phyloP scores from a whole-genome alignment of 2,113 vertebrate genomes.

The Saccopteryx leptura region DNA sequence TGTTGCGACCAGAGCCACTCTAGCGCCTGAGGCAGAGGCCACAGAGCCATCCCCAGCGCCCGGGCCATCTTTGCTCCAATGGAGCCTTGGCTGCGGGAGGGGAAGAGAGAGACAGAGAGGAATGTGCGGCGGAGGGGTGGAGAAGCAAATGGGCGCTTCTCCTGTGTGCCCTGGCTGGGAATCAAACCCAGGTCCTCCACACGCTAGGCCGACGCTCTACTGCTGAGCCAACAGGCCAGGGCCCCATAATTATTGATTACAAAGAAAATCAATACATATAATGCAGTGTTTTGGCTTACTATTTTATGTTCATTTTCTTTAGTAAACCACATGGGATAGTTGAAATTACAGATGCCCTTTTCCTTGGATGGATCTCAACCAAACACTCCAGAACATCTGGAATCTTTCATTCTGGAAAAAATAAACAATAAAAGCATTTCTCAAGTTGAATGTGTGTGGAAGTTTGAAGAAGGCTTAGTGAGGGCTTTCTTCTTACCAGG shows the following conservation, averaged over 20 bases:
- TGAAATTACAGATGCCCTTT: conserved; percentile 64
- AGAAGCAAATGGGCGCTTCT: too few species aligned
- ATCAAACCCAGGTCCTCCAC: too few species aligned
- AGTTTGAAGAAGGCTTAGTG: conserved; percentile 32
- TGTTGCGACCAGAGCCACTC: too few species aligned
- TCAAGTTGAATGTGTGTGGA: conserved; percentile 60
- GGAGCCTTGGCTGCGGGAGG: too few species aligned
- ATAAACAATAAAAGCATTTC: conserved; percentile 61
- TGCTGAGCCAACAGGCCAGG: too few species aligned
- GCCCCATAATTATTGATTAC: conserved; percentile 38
- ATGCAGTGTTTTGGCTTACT: background rate
- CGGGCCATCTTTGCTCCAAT: too few species aligned
- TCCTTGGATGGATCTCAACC: conserved; percentile 50
- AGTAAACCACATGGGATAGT: conserved; percentile 50
- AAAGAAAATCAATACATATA: background rate
- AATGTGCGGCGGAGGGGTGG: too few species aligned
- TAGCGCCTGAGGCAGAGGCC: too few species aligned
- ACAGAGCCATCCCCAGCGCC: too few species aligned
- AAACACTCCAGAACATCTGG: conserved; percentile 68
- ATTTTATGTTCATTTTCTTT: conserved; percentile 58
- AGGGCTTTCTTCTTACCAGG: background rate
- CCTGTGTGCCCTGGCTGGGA: too few species aligned
- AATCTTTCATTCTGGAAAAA: conserved; percentile 66
- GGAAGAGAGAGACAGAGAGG: too few species aligned
- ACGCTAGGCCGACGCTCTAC: too few species aligned